These are phyloP conservation scores for Uria lomvia DNA, from an alignment of 2,113 vertebrate species.

Conservation along the genomic window DNA sequence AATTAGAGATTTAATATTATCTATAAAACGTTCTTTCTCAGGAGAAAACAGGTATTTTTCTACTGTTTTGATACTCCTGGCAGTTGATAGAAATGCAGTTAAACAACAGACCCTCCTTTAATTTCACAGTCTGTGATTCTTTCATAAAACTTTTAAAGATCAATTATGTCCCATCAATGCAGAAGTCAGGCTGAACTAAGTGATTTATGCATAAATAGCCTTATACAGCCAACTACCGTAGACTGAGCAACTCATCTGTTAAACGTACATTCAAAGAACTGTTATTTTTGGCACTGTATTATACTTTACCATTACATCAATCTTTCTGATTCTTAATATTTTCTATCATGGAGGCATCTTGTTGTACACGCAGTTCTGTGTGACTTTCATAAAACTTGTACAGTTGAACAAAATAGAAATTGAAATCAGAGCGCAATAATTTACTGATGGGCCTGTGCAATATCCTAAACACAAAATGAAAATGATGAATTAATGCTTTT, in stretches of 20 bases:
- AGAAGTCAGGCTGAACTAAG: conserved; percentile 69
- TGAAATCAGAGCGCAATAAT: background rate
- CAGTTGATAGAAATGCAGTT: conserved; percentile 60
- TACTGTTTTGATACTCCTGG: background rate
- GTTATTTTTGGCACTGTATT: conserved; percentile 38
- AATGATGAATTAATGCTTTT: background rate
- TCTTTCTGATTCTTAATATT: conserved; percentile 12
- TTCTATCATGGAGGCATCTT: background rate
- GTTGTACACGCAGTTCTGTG: background rate
- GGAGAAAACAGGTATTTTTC: conserved; percentile 38
- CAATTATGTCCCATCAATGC: conserved; percentile 72
- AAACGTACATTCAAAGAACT: conserved; percentile 29
- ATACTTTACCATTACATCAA: conserved; percentile 18
- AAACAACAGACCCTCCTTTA: conserved; percentile 65
- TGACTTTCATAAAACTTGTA: background rate
- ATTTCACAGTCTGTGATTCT: conserved; percentile 77
- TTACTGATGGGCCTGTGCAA: background rate
- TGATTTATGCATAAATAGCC: conserved; percentile 71
- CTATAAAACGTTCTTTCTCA: conserved; percentile 2
- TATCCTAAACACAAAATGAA: background rate
- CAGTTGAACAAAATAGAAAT: background rate
- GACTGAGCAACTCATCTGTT: conserved; percentile 60
- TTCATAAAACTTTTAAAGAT: conserved; percentile 76
- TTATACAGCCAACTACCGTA: conserved; percentile 28
- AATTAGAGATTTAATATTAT: conserved; percentile 28